These are phyloP conservation scores for Ciconia boyciana DNA, from an alignment of 2,113 vertebrate genomes.

Conservation along the genomic window DNA sequence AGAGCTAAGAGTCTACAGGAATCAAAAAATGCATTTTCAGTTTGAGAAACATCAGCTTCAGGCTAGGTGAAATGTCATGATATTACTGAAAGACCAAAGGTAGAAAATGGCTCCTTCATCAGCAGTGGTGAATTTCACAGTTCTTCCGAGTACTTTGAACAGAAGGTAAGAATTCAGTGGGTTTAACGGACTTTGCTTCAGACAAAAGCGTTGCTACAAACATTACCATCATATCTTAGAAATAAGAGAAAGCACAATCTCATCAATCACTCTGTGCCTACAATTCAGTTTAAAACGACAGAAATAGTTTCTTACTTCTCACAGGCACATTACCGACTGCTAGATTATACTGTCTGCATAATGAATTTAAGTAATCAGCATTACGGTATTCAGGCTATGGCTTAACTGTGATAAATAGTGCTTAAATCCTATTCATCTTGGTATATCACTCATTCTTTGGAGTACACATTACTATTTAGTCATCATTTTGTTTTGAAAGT, in stretches of 20 bases:
- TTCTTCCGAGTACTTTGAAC: not conserved
- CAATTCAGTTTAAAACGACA: not conserved
- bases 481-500: constrained; percentile 63
- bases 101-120: not conserved
- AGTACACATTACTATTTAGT: constrained; percentile 53
- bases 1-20: not conserved
- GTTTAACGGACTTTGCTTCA: not conserved
- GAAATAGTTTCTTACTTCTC: constrained; percentile 38
- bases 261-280: not conserved
- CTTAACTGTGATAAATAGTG: constrained; percentile 72
- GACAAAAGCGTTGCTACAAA: not conserved
- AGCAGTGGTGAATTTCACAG: not conserved
- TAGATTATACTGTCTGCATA: constrained; percentile 59
- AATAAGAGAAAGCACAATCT: not conserved
- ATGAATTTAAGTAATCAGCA: constrained; percentile 76
- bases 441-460: constrained; percentile 64
- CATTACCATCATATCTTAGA: not conserved
- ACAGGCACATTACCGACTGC: constrained; percentile 39
- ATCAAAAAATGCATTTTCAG: not conserved
- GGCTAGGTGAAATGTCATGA: not conserved
- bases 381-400: constrained; percentile 63
- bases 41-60: not conserved
- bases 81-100: not conserved
- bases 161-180: not conserved
- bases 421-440: constrained; percentile 66